Conservation (phyloP, 1,140 invertebrate species). For the Aphis craccivora region DNA sequence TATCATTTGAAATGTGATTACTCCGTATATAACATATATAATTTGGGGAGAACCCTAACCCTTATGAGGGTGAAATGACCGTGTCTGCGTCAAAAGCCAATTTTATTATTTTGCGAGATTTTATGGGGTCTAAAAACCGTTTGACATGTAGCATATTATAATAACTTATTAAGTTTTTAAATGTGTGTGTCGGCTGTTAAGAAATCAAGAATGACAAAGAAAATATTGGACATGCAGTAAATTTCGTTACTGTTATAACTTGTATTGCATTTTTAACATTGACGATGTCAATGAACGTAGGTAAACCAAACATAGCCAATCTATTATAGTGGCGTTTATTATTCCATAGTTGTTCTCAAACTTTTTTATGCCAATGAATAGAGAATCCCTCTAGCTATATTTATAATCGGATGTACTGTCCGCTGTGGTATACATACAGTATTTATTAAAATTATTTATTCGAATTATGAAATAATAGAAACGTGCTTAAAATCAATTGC, state of each 20-base stretch:
- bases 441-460: constrained; percentile 25
- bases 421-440: not conserved
- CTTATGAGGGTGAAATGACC: constrained; percentile 32
- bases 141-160: no score
- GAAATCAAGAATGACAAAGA: constrained; percentile 13
- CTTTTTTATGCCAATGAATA: constrained; percentile 19
- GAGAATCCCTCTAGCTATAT: not conserved
- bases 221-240: constrained; percentile 12
- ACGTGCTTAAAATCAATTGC: constrained; percentile 36
- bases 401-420: constrained; percentile 15
- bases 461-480: not conserved
- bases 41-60: not conserved
- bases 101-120: constrained; percentile 2
- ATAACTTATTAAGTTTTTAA: not conserved
- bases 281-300: constrained; percentile 41
- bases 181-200: not conserved
- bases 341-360: constrained; percentile 18
- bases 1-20: not conserved
- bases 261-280: not conserved
- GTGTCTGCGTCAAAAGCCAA: not conserved
- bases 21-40: not conserved
- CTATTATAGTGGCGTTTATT: not conserved
- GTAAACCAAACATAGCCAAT: constrained; percentile 4
- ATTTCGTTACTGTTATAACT: constrained; percentile 39
- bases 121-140: not conserved